phyloP scores from a whole-genome alignment of 2,797 vertebrate genomes.

The Gallinago solitaria region DNA sequence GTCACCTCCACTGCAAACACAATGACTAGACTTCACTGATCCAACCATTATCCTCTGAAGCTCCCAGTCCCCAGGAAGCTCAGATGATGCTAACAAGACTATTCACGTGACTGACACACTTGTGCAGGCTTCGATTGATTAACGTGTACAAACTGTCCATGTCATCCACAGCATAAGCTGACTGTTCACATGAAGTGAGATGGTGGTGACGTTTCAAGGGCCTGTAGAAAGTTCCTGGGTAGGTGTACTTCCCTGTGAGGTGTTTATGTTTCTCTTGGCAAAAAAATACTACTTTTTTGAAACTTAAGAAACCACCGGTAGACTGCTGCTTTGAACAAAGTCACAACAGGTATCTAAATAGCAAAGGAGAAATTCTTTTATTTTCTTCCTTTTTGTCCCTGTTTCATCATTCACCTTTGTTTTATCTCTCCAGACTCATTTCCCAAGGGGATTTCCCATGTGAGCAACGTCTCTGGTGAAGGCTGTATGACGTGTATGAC shows the following conservation, averaged over 20 bases:
- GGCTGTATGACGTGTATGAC: neutral
- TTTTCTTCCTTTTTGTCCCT: neutral
- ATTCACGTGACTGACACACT: neutral
- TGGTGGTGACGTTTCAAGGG: neutral
- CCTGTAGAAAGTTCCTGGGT: neutral
- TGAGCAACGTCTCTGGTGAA: neutral
- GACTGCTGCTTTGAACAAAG: constrained; percentile 3
- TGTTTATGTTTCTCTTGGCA: neutral
- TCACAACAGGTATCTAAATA: neutral
- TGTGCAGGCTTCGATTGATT: neutral
- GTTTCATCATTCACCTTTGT: neutral
- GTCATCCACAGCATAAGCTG: neutral
- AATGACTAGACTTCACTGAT: neutral
- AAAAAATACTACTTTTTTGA: neutral
- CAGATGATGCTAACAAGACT: neutral
- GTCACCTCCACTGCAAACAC: neutral
- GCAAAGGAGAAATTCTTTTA: neutral
- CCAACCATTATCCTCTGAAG: neutral
- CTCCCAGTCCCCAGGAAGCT: neutral
- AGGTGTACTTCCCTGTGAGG: neutral
- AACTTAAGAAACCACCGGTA: neutral
- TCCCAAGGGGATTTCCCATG: neutral
- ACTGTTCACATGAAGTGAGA: neutral
- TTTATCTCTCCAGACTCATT: constrained; percentile 8
- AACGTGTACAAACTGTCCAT: neutral